A percentile compares a stretch with the other conserved stretches of the same genome.
Conservation (phyloP, 2,113 vertebrate genomes). For the Thinocorus orbignyianus region DNA sequence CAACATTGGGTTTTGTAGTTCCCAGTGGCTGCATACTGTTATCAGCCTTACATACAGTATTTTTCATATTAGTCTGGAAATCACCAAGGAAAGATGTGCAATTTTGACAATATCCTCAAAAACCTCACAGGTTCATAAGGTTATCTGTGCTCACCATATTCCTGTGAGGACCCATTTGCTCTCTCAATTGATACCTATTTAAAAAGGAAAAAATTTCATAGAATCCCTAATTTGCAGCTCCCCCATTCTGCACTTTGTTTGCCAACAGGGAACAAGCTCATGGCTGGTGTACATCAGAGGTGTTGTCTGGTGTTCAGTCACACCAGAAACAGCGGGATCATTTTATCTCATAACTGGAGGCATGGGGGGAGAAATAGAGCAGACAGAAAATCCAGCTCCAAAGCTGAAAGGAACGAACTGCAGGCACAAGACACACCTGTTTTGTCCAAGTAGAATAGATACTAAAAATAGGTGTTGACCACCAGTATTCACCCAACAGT, state of each 20-base stretch:
- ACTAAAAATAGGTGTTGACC: neutral
- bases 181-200: neutral
- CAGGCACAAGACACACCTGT: neutral
- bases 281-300: neutral
- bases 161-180: neutral
- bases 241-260: neutral
- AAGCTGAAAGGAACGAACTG: neutral
- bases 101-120: neutral
- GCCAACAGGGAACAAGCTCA: neutral
- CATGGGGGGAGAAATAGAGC: neutral
- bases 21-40: neutral
- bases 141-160: neutral
- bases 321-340: neutral
- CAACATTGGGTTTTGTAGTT: rapidly evolving
- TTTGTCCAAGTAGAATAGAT: neutral
- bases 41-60: neutral
- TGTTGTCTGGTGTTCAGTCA: neutral
- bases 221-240: neutral
- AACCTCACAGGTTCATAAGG: neutral
- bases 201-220: neutral
- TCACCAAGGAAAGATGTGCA: neutral
- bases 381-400: neutral
- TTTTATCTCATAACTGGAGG: neutral
- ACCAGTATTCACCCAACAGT: neutral
- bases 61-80: neutral